Evolutionary conservation across 2,113 vertebrate genomes (phyloP), one percentile per base, ranked within the genome.

Genomic region (Bubo scandiacus): DNA sequence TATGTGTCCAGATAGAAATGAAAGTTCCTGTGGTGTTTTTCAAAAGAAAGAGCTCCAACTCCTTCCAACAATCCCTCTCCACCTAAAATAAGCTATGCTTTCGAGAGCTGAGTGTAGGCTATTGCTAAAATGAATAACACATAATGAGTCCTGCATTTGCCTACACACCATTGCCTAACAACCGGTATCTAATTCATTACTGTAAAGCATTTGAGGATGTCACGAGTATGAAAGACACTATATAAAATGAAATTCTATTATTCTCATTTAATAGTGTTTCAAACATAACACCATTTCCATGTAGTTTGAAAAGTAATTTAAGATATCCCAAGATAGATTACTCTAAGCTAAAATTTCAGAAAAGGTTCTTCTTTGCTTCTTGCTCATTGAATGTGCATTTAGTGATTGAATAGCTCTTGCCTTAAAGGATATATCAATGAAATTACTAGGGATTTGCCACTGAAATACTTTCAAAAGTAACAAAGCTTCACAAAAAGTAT

Each of bases 151-250:
- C 83, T 91, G 61, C 81, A 70, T 92, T 96, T 96, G 94, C 96
- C 96, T 96, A 91, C 81, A 90, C 72, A 93, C 22, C 83, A 94
- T 52, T 55, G 51, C 88, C 91, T 94, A 80, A 96, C 93, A 96
- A 94, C 78, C 78, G 63, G 83, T 86, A 80, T 80, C 92, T 94
- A 96, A 96, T 97, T 97, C 95, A 94, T 94, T 96, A 80, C 74
- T 77, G 65, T 77, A 77, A 82, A 88, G 70, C 65, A 36, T 90
- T 94, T 90, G 84, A 91, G 81, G 68, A 90, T 94, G 83, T 86
- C 86, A 86, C 9, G 0, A 92, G 54, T 36, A 94, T 94, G 78
- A 90, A 90, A 95, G 92, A 67, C 65, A 40, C 62, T 80, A 77
- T 29, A 62, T 34, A 78, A 97, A 96, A 92, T 90, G 77, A 94